phyloP scores from a whole-genome alignment of 2,888 invertebrate genomes.

The Aporophyla lueneburgensis region DNA sequence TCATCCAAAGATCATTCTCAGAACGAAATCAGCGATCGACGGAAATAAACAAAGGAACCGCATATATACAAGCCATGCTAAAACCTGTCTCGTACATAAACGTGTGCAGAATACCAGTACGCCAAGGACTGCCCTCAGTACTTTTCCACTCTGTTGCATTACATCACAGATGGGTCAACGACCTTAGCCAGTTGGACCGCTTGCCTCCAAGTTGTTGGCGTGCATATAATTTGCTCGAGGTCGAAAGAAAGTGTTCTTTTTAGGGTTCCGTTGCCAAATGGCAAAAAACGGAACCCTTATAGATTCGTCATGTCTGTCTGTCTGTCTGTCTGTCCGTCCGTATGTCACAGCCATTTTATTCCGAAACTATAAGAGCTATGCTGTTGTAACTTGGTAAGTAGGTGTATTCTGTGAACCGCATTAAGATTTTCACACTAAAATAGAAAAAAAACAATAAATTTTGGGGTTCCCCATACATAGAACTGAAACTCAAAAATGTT shows the following conservation, averaged over 20 bases:
- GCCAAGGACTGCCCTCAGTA: constrained; percentile 59
- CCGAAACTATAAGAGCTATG: too few relatives aligned
- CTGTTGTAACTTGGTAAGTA: too few relatives aligned
- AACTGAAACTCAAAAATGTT: too few relatives aligned
- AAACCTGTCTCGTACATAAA: constrained; percentile 56
- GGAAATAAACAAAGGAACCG: constrained; percentile 37
- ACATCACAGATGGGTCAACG: constrained; percentile 57
- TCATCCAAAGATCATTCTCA: neutral
- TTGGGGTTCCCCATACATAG: too few relatives aligned
- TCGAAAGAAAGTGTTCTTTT: constrained; percentile 51
- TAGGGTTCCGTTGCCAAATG: too few relatives aligned
- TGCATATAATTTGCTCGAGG: constrained; percentile 51
- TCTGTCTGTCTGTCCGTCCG: too few relatives aligned
- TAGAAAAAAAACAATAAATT: too few relatives aligned
- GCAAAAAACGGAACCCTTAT: too few relatives aligned
- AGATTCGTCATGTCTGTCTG: too few relatives aligned
- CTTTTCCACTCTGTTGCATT: constrained; percentile 63
- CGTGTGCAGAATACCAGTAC: constrained; percentile 58
- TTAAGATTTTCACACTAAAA: too few relatives aligned
- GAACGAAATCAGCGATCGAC: constrained; percentile 11
- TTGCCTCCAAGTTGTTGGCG: constrained; percentile 21
- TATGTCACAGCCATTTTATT: too few relatives aligned
- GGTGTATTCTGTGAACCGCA: too few relatives aligned
- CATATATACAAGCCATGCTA: constrained; percentile 11
- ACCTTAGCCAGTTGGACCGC: constrained; percentile 47